Percentiles rank a stretch among this genome's conserved stretches.
Evolutionary conservation across 2,797 vertebrate genomes (phyloP).

Genomic region (Acipenser transmontanus): DNA sequence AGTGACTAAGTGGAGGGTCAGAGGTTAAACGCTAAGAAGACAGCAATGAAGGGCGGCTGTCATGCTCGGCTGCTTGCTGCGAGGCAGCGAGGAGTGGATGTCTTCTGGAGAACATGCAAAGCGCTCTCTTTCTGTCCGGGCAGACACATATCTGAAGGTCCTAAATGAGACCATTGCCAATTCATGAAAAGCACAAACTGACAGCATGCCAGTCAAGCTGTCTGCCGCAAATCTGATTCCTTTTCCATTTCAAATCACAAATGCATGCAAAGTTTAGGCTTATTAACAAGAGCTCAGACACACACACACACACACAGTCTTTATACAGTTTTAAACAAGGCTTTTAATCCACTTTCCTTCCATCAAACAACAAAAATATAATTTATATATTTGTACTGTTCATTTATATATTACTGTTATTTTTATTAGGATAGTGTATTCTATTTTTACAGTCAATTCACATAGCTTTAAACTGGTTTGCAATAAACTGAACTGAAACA

Average conservation of each 20-base stretch:
- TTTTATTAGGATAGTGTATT: too few species aligned
- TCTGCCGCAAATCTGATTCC: slow-evolving; percentile 51
- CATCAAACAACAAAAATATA: too few species aligned
- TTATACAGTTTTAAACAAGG: neutral
- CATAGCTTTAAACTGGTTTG: too few species aligned
- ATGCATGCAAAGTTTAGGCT: slow-evolving; percentile 77
- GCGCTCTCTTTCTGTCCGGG: slow-evolving; percentile 64
- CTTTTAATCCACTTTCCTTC: too few species aligned
- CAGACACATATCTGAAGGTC: slow-evolving; percentile 61
- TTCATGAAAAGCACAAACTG: slow-evolving; percentile 70
- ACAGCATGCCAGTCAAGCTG: slow-evolving; percentile 92
- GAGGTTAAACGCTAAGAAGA: slow-evolving; percentile 87
- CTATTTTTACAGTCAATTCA: too few species aligned
- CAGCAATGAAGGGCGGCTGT: slow-evolving; percentile 96
- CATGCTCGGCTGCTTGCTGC: slow-evolving; percentile 76
- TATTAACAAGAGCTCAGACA: slow-evolving; percentile 53
- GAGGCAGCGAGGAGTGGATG: slow-evolving; percentile 65
- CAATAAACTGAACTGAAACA: too few species aligned
- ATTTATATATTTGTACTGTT: too few species aligned
- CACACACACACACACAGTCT: neutral
- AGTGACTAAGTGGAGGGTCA: slow-evolving; percentile 69
- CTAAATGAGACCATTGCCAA: slow-evolving; percentile 78
- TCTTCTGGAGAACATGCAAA: slow-evolving; percentile 74
- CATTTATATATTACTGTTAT: too few species aligned
- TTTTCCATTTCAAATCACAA: slow-evolving; percentile 59